Base-by-base conservation (phyloP, 2,888 invertebrate species). In the Calliphora vomitoria region DNA sequence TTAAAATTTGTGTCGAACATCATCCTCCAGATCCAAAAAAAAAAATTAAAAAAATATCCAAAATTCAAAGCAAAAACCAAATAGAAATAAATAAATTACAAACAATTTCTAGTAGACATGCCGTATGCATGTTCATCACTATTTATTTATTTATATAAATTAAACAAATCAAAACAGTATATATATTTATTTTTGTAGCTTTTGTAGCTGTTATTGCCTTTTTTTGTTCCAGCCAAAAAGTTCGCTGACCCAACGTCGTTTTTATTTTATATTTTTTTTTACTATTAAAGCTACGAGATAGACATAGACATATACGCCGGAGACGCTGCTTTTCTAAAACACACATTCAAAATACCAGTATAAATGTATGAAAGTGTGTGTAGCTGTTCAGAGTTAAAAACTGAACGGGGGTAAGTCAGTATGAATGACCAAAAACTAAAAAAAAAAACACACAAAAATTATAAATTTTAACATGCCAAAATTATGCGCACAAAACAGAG, bases 201-300 rank as follows among this genome's bases (percentile, higher is more conserved):
- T 41, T 64, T 64, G n/a, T n/a, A 38, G 38, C 25, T 58, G n/a
- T 81, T 76, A 76, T 76, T 85, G 76, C 62, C 55, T 69, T 82
- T 83, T 74, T 75, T 66, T 11, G 11, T 20, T 71, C 38, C 31
- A 82, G 47, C 74, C 66, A 58, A 82, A 81, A 82, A 85, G 87
- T 87, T 87, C 84, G 78, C 58, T 87, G 87, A 87, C 82, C 87
- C 72, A 58, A 55, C 53, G 68, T 25, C 62, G 71, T 76, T 76
- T 53, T 55, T 66, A 35, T 68, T 66, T 18, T 82, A 31, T 82
- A 66, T 81, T 31, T 69, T 10, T 71, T 71, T 69, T 53, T 69
- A 53, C 60, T 78, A 71, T 78, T 75, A 60, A 80, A 75, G 74
- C 79, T 80, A 50, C 18, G 44, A 66, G 47, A 66, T 76, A 82